A percentile compares a stretch with the other conserved stretches of the same genome.
Conservation (phyloP, 1,140 invertebrate genomes). For the Polyergus mexicanus region DNA sequence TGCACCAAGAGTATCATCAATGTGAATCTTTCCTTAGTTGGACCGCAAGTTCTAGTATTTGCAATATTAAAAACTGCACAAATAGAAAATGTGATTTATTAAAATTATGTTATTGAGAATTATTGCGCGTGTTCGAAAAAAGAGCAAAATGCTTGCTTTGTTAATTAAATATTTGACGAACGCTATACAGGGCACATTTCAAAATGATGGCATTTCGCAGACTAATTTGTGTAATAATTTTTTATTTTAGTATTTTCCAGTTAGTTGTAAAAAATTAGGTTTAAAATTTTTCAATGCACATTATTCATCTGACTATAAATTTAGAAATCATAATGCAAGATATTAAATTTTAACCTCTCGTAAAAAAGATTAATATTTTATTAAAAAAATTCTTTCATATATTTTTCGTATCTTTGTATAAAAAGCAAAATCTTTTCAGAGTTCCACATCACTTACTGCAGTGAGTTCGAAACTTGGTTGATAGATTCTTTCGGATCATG, state of each 20-base stretch:
- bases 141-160: conserved; percentile 12
- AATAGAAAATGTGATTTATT: conserved; percentile 38
- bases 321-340: not conserved
- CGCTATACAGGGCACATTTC: not conserved
- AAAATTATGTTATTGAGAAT: conserved; percentile 9
- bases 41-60: conserved; percentile 10
- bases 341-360: not conserved
- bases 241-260: not conserved
- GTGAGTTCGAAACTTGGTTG: conserved; percentile 30
- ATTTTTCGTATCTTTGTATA: conserved; percentile 12
- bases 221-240: not conserved
- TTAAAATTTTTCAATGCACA: too few species aligned
- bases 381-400: conserved; percentile 8
- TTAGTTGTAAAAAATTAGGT: not conserved
- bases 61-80: not conserved
- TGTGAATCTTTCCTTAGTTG: conserved; percentile 55
- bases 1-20: conserved; percentile 46
- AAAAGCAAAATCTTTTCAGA: conserved; percentile 11
- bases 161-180: conserved; percentile 5
- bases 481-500: conserved; percentile 36
- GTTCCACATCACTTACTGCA: not conserved
- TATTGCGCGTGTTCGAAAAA: not conserved
- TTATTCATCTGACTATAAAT: not conserved
- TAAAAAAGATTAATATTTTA: not conserved
- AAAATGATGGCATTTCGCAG: not conserved